Base-by-base conservation (phyloP, 1,140 invertebrate genomes). In the Nasonia vitripennis region DNA sequence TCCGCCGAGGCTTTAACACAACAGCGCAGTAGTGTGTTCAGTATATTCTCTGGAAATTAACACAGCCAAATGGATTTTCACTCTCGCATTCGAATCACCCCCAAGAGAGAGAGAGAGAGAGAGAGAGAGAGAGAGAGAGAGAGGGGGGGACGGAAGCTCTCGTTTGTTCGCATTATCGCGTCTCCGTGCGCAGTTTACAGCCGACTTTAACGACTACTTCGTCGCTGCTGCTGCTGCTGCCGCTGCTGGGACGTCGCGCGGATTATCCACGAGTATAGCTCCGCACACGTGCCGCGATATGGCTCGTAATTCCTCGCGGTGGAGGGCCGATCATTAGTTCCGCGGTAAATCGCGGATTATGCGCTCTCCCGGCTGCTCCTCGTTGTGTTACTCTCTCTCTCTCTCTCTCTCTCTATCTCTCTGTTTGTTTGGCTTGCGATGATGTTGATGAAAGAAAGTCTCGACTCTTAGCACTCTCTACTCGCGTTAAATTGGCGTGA, bases 141-240 rank as follows among this genome's bases (percentile, higher is more conserved):
- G n/a, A n/a, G n/a, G n/a, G n/a, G n/a, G 41, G 9, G 41, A 45
- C 7, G 10, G 48, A 71, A 23, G 12, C n/a, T 73, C 70, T 73
- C 70, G 70, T 73, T 73, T 73, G 70, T 73, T 37, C 70, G 70
- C 27, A 73, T 73, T 73, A 73, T 73, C 70, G 70, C 55, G 55
- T 62, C 55, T 62, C 55, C 55, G 34, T 37, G 55, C 17, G 17
- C 70, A 73, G 70, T 73, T 73, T 73, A 73, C 70, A 73, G 70
- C 27, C 78, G 9, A 45, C n/a, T 80, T 68, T 34, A 67, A 68
- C 27, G 23, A 34, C n/a, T 78, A 14, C 51, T 34, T 48, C 20
- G 17, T 77, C 74, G 20, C 17, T n/a, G 17, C 55, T 6, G 3
- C 23, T 14, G 14, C 23, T 12, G 70, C 70, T 2, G 68, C 68